These are phyloP conservation scores for Melanotaenia pygmaea DNA, from an alignment of 2,797 vertebrate genomes.

Conservation along the genomic window DNA sequence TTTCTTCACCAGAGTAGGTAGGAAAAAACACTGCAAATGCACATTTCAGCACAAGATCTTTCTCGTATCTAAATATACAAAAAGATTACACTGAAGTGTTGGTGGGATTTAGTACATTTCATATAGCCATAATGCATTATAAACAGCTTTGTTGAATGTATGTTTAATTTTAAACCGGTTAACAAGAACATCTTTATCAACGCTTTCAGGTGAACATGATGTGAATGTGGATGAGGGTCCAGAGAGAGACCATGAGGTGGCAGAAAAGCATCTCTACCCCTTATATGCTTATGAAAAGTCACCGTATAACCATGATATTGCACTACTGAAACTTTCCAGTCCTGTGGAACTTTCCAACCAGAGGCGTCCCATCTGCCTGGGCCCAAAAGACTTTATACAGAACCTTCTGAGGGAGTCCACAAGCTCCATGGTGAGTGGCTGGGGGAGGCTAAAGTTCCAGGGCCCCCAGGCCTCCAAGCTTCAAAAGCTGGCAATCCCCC, in stretches of 20 bases:
- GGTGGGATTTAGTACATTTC: too few species aligned
- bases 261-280: constrained; percentile 72
- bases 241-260: constrained; percentile 82
- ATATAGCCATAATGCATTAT: too few species aligned
- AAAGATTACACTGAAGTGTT: not conserved
- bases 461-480: constrained; percentile 82
- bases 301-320: constrained; percentile 89
- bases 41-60: not conserved
- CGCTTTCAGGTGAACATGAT: constrained; percentile 87
- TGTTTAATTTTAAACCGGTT: not conserved
- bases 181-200: not conserved
- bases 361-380: constrained; percentile 90
- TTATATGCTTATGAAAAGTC: constrained; percentile 74
- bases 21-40: constrained; percentile 7
- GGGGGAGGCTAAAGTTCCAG: constrained; percentile 79
- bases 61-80: not conserved
- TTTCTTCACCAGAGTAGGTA: constrained; percentile 80
- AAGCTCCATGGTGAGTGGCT: constrained; percentile 89
- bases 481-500: constrained; percentile 87
- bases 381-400: constrained; percentile 86
- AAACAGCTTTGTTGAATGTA: not conserved
- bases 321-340: constrained; percentile 86
- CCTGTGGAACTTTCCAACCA: constrained; percentile 83
- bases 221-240: constrained; percentile 70
- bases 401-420: constrained; percentile 73